Conservation (phyloP, 2,797 vertebrate genomes). For the Nyctalus aviator region DNA sequence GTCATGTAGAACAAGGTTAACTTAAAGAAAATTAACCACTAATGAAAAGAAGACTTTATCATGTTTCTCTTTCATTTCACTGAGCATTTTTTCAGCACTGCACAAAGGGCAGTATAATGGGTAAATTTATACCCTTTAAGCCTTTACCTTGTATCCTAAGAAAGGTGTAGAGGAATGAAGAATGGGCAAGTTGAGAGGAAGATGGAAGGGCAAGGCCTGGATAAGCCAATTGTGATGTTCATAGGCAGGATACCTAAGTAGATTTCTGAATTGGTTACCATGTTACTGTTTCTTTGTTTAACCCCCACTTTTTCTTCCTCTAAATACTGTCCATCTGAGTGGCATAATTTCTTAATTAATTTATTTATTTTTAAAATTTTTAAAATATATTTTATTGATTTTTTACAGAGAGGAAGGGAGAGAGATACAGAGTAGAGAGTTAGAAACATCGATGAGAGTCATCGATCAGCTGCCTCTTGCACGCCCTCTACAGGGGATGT, state of each 20-base stretch:
- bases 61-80: conserved; percentile 24
- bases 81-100: conserved; percentile 29
- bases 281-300: not conserved
- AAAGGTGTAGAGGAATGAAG: not conserved
- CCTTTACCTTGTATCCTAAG: not conserved
- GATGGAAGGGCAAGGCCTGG: not conserved
- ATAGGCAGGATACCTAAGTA: not conserved
- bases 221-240: not conserved
- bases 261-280: not conserved
- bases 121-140: not conserved
- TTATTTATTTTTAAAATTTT: too few species aligned
- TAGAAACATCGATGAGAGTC: too few species aligned
- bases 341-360: not conserved
- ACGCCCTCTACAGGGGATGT: too few species aligned
- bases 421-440: too few species aligned
- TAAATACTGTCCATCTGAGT: conserved; percentile 13
- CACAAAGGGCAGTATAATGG: not conserved
- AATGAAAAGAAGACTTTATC: conserved; percentile 1
- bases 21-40: not conserved
- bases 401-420: too few species aligned
- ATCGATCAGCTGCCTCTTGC: too few species aligned
- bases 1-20: not conserved
- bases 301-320: not conserved
- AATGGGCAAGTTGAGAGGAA: not conserved
- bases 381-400: too few species aligned